A percentile compares a stretch with the other conserved stretches of the same genome.
Evolutionary conservation across 2,888 invertebrate genomes (phyloP).

Genomic region (Calephelis perditalis): DNA sequence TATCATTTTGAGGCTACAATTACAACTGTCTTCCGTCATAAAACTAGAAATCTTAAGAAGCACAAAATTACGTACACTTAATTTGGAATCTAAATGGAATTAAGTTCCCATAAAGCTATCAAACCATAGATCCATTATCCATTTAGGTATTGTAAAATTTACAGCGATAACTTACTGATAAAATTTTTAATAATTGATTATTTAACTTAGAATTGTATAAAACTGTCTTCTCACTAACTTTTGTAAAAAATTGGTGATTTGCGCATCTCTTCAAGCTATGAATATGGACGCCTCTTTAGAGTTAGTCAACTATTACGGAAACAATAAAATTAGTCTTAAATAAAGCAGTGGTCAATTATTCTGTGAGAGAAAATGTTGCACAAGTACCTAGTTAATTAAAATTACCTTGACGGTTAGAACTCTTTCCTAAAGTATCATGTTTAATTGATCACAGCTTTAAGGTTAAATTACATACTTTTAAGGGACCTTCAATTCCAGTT

Average conservation of each 20-base stretch:
- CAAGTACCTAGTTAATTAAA: slow-evolving; percentile 20
- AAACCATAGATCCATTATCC: slow-evolving; percentile 43
- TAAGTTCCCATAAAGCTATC: slow-evolving; percentile 67
- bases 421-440: slow-evolving; percentile 32
- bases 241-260: slow-evolving; percentile 70
- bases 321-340: slow-evolving; percentile 71
- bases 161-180: slow-evolving; percentile 53
- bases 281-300: slow-evolving; percentile 74
- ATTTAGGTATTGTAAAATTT: slow-evolving; percentile 56
- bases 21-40: neutral
- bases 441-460: slow-evolving; percentile 68
- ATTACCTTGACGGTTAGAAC: slow-evolving; percentile 7
- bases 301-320: slow-evolving; percentile 70
- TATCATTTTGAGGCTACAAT: too few relatives aligned
- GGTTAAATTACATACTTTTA: slow-evolving; percentile 73
- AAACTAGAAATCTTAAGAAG: slow-evolving; percentile 30
- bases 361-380: slow-evolving; percentile 29
- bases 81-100: slow-evolving; percentile 67
- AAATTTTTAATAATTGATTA: slow-evolving; percentile 52
- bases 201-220: slow-evolving; percentile 53
- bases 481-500: slow-evolving; percentile 78
- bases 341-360: slow-evolving; percentile 69
- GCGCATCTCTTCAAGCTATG: slow-evolving; percentile 71
- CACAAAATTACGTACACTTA: neutral
- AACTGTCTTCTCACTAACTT: slow-evolving; percentile 58